Percentiles rank a stretch among this genome's conserved stretches.
phyloP scores from a whole-genome alignment of 2,888 invertebrate species.

The Anorthoa munda region DNA sequence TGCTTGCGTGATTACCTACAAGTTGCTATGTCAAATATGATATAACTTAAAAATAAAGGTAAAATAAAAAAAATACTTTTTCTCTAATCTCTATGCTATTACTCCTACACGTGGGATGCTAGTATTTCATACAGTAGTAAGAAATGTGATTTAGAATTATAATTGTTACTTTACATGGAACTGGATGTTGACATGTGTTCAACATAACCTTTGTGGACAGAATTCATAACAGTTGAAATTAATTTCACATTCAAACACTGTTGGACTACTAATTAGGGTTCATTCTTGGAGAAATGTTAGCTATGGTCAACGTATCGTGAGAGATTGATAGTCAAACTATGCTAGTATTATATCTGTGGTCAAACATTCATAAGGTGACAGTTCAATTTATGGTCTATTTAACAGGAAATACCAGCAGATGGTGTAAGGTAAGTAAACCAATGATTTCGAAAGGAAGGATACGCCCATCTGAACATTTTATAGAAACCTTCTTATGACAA shows the following conservation, averaged over 20 bases:
- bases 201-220: slow-evolving; percentile 36
- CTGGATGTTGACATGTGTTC: slow-evolving; percentile 40
- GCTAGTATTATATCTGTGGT: too few relatives aligned
- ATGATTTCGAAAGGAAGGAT: too few relatives aligned
- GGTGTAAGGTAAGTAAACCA: not conserved
- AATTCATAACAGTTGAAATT: slow-evolving; percentile 40
- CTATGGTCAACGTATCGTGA: slow-evolving; percentile 1
- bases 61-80: too few relatives aligned
- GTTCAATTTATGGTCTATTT: slow-evolving; percentile 14
- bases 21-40: too few relatives aligned
- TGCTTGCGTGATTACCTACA: too few relatives aligned
- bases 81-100: not conserved
- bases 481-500: too few relatives aligned
- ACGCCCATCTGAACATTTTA: too few relatives aligned
- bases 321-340: not conserved
- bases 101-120: not conserved
- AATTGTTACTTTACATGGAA: slow-evolving; percentile 27
- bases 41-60: too few relatives aligned
- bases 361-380: not conserved
- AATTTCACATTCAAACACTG: slow-evolving; percentile 37
- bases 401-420: slow-evolving; percentile 1
- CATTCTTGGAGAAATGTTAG: slow-evolving; percentile 12
- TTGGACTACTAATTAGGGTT: slow-evolving; percentile 20
- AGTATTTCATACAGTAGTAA: not conserved
- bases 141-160: slow-evolving; percentile 37